Percentiles rank a stretch among this genome's conserved stretches.
phyloP scores from a whole-genome alignment of 2,797 vertebrate species.

The Synaphobranchus kaupii region DNA sequence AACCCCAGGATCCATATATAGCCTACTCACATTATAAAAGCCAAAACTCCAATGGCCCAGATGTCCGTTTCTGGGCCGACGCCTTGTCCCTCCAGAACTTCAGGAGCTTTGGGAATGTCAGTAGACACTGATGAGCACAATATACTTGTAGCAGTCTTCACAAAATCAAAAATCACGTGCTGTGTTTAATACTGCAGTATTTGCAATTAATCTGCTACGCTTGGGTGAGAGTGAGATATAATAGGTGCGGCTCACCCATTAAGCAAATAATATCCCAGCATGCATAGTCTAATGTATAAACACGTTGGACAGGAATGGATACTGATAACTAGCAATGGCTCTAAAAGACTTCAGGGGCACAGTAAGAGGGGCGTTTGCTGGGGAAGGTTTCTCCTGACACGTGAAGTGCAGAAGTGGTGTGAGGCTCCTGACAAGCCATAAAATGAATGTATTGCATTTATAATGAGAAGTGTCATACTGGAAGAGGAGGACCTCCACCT shows the following conservation, averaged over 20 bases:
- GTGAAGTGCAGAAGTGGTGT: neutral
- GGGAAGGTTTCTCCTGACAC: neutral
- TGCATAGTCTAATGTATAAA: neutral
- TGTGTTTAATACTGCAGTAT: neutral
- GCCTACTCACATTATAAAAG: constrained; percentile 90
- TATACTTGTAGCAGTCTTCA: constrained; percentile 19
- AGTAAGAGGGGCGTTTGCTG: neutral
- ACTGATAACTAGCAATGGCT: neutral
- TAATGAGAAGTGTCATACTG: neutral
- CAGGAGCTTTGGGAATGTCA: constrained; percentile 87
- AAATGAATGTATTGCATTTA: neutral
- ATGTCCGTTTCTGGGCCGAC: constrained; percentile 90
- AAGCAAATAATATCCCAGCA: constrained; percentile 6
- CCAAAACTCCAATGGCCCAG: constrained; percentile 90
- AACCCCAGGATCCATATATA: neutral
- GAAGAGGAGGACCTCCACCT: constrained; percentile 68
- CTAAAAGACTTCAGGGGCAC: neutral
- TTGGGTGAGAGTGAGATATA: constrained; percentile 1
- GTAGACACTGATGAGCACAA: constrained; percentile 70
- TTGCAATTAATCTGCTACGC: neutral
- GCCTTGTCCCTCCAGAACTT: constrained; percentile 90
- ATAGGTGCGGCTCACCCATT: neutral
- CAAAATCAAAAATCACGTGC: neutral
- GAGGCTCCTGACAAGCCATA: neutral
- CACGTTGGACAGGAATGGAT: neutral